Percentiles rank a stretch among this genome's conserved stretches.
These are phyloP conservation scores for Neria commutata DNA, from an alignment of 2,888 invertebrate genomes.

Conservation along the genomic window DNA sequence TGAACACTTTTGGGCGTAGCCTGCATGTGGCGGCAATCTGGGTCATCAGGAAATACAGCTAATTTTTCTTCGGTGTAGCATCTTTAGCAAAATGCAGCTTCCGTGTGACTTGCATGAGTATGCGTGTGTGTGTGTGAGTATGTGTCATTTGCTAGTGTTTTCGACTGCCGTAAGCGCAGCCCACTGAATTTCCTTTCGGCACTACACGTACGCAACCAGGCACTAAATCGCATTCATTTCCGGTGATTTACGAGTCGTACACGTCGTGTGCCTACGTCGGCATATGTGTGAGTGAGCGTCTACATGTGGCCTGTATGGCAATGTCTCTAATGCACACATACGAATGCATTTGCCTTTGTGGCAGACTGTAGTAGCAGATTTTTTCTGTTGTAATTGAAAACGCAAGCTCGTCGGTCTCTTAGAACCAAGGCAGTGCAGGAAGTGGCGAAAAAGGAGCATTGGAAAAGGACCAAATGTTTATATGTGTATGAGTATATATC, in stretches of 20 bases:
- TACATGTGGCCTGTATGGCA: no score
- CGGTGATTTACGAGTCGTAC: conserved; percentile 52
- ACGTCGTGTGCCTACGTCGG: no score
- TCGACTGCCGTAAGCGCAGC: conserved; percentile 12
- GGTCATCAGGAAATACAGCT: conserved; percentile 26
- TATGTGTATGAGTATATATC: no score
- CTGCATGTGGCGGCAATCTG: conserved; percentile 13
- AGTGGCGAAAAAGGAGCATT: no score
- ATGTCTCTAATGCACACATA: no score
- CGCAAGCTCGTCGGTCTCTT: no score
- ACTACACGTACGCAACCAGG: conserved; percentile 35
- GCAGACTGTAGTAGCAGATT: no score
- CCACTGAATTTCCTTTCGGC: conserved; percentile 4
- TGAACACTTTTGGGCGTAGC: neutral
- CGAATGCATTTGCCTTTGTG: no score
- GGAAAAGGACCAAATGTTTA: no score
- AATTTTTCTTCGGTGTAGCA: conserved; percentile 16
- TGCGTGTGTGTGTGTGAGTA: neutral
- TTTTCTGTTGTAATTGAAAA: no score
- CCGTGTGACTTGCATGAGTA: conserved; percentile 4
- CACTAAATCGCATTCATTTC: conserved; percentile 55
- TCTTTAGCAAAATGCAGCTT: conserved; percentile 8
- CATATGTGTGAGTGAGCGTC: no score
- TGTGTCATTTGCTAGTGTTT: conserved; percentile 34
- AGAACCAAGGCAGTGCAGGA: no score